Evolutionary conservation across 2,888 invertebrate species (phyloP), one percentile per base, ranked within the genome.

Genomic region (Brachyptera putata): DNA sequence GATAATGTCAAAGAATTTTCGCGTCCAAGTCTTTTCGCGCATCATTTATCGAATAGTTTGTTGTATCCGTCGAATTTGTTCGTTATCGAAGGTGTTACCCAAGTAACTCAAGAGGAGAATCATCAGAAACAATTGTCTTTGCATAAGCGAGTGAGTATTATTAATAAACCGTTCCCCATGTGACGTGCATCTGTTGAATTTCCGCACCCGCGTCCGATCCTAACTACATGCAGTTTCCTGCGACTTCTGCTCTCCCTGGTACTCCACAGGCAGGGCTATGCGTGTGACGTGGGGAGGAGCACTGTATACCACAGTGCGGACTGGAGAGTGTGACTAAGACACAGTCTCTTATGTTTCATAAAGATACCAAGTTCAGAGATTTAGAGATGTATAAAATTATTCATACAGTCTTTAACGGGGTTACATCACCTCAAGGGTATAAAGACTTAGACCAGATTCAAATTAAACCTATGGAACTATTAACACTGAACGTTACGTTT

Each of bases 11-110:
- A 71, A 18, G 77, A 70, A 11, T 79, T 78, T 56, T 79, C 82
- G 1, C 77, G 79, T 37, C 82, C 85, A 1, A 90, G 91, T 5
- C 77, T 87, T 53, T 81, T 84, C 61, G 87, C 89, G 0, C 87
- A 88, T 67, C 85, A 84, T 64, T 72, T 93, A 60, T 87, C 89
- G 61, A 86, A 89, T 69, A 76, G 82, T 11, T 76, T 94, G 18
- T 89, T 89, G 66, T 93, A 93, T 72, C 93, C 94, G 0, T 80
- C 87, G 0, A 86, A 86, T 68, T 79, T 88, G 3, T 91, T 88
- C 70, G 80, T 91, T 22, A 76, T 91, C 22, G 91, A 91, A 58
- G 68, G 83, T 81, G 39, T 60, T 46, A 50, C 60, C 50, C 53
- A 60, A n/a, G 53, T 57, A 3, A 24, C 46, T 2, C 37, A 43